Percentiles rank a stretch among this genome's conserved stretches.
phyloP scores from a whole-genome alignment of 1,140 invertebrate species.

The Drosophila mayri region DNA sequence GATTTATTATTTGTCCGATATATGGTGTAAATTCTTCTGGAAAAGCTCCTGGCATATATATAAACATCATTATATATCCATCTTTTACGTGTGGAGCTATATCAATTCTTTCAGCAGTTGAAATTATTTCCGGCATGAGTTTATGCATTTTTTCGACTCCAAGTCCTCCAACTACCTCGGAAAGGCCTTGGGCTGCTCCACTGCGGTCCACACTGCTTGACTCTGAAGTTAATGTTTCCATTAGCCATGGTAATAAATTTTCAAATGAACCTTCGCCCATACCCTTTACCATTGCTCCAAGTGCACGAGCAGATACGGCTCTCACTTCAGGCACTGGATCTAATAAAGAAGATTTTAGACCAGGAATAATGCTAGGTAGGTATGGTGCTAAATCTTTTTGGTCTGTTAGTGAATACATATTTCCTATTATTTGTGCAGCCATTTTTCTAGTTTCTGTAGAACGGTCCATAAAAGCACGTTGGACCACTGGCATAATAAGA shows the following conservation, averaged over 20 bases:
- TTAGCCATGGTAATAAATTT: slow-evolving; percentile 98
- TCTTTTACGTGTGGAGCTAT: slow-evolving; percentile 99
- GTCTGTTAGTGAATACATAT: slow-evolving; percentile 99
- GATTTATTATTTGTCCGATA: slow-evolving; percentile 98
- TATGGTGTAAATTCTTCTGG: slow-evolving; percentile 97
- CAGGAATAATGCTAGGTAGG: slow-evolving; percentile 97
- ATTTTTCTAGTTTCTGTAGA: slow-evolving; percentile 99
- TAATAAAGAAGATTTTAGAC: slow-evolving; percentile 97
- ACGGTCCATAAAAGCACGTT: slow-evolving; percentile 98
- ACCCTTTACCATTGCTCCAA: slow-evolving; percentile 98
- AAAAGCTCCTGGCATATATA: slow-evolving; percentile 99
- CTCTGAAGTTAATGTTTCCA: slow-evolving; percentile 99
- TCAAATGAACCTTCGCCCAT: slow-evolving; percentile 98
- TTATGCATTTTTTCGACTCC: slow-evolving; percentile 98
- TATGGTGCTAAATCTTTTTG: slow-evolving; percentile 99
- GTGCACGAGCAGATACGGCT: slow-evolving; percentile 95
- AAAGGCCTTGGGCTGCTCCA: slow-evolving; percentile 98
- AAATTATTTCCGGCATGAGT: slow-evolving; percentile 99
- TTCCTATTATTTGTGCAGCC: slow-evolving; percentile 99
- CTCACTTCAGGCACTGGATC: slow-evolving; percentile 99
- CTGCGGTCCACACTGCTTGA: slow-evolving; percentile 97
- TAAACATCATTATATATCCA: slow-evolving; percentile 99
- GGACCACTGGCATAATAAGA: slow-evolving; percentile 99
- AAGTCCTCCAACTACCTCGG: slow-evolving; percentile 97
- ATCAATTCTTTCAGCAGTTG: slow-evolving; percentile 96